phyloP scores from a whole-genome alignment of 2,797 vertebrate species.

The Gymnothorax javanicus region DNA sequence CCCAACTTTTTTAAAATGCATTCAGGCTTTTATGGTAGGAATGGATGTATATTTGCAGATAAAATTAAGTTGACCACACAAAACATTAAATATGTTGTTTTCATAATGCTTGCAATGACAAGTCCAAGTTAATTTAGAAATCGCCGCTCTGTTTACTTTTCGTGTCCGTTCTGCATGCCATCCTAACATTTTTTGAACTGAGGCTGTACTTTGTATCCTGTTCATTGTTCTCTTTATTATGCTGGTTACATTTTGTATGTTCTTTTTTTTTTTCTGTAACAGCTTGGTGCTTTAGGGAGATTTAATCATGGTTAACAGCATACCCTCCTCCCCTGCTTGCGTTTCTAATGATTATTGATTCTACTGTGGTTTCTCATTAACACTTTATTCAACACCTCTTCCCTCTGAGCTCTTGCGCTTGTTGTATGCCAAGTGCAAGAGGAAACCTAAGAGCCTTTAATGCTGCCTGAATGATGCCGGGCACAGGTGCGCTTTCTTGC shows the following conservation, averaged over 20 bases:
- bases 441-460: not conserved
- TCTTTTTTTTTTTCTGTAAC: constrained; percentile 8
- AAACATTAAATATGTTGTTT: no score
- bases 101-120: no score
- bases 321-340: constrained; percentile 6
- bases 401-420: not conserved
- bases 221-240: not conserved
- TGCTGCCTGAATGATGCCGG: not conserved
- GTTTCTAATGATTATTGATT: constrained; percentile 38
- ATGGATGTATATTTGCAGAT: no score
- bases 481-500: not conserved
- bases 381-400: constrained; percentile 7
- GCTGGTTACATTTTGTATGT: not conserved
- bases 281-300: constrained; percentile 30
- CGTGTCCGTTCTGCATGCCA: no score
- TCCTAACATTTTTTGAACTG: no score
- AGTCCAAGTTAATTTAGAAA: no score
- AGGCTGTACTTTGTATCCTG: not conserved
- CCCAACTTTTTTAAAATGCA: no score
- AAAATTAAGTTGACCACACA: no score
- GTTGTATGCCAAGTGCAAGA: not conserved
- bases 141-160: no score
- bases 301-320: constrained; percentile 25
- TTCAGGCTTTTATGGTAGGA: no score
- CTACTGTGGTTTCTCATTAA: constrained; percentile 30